These are phyloP conservation scores for Clunio marinus DNA, from an alignment of 2,888 invertebrate species.

Conservation along the genomic window DNA sequence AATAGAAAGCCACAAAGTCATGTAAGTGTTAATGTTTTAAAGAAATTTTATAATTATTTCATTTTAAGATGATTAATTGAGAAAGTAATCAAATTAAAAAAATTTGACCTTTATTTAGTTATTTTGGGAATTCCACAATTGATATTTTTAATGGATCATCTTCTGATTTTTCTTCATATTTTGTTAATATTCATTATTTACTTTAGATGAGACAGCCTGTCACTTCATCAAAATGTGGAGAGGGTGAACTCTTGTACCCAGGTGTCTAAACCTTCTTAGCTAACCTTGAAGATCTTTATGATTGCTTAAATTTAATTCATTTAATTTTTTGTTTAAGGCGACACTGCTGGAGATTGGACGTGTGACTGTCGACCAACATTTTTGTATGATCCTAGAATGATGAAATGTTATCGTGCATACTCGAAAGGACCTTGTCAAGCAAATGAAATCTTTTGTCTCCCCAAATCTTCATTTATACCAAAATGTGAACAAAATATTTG, in stretches of 20 bases:
- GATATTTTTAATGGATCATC: too few species aligned
- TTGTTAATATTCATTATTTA: not conserved
- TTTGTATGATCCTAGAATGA: not conserved
- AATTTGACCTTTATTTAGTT: too few species aligned
- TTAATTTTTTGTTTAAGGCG: not conserved
- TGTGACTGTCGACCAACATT: not conserved
- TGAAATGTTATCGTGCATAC: not conserved
- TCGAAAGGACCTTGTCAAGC: not conserved
- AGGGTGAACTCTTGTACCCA: not conserved
- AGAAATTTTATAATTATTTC: too few species aligned
- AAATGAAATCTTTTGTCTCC: not conserved
- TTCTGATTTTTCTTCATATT: too few species aligned
- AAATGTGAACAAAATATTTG: not conserved
- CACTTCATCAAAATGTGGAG: not conserved
- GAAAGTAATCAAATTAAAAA: too few species aligned
- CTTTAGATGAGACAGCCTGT: not conserved
- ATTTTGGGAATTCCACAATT: too few species aligned
- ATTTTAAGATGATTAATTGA: too few species aligned
- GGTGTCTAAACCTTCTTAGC: not conserved
- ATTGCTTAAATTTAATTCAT: not conserved
- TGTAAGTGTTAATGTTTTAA: too few species aligned
- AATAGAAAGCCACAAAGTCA: conserved; percentile 11
- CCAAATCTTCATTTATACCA: not conserved
- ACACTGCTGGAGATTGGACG: not conserved
- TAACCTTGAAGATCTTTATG: not conserved